Base-by-base conservation (phyloP, 2,888 invertebrate genomes). In the Teinopalpus imperialis region DNA sequence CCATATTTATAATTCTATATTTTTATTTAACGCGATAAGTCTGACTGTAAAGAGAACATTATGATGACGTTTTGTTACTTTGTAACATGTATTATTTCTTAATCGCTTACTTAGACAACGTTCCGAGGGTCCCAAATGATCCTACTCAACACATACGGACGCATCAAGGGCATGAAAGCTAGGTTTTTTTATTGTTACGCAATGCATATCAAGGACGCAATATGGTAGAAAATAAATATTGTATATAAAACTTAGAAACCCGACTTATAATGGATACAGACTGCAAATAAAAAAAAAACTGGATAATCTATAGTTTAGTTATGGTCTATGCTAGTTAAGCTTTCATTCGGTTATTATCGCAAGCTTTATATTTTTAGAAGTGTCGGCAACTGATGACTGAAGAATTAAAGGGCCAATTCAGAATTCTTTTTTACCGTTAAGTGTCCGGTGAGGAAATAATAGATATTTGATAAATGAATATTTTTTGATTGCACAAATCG, bases 151-250 rank as follows among this genome's bases (percentile, higher is more conserved):
- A 63, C 74, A 69, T 61, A 74, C 73, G 74, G 76, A 74, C 67
- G 75, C 78, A 70, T 73, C 71, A 61, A 71, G 69, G 78, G 80
- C 83, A 79, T 81, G 69, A 77, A 78, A 83, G 86, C 86, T 83
- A 83, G 70, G 80, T 85, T 86, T 86, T 86, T 86, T 86, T 87
- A 86, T 87, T 87, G 88, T 87, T 87, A 86, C 88, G 88, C 88
- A 78, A 88, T 87, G 88, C 88, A 87, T 88, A 88, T 88, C 88
- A 86, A 80, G 83, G 77, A 88, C 88, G 88, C 88, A 88, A 88
- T 88, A 88, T 87, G 88, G 80, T 88, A 88, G 88, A 74, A 81
- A 87, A 87, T 88, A 87, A 87, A 88, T 87, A 85, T 81, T 88
- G 87, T 88, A 88, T 70, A 87, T 88, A 87, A 72, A 77, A 68